Percentiles rank a stretch among this genome's conserved stretches.
Conservation (phyloP, 2,113 vertebrate genomes). For the Riparia riparia region DNA sequence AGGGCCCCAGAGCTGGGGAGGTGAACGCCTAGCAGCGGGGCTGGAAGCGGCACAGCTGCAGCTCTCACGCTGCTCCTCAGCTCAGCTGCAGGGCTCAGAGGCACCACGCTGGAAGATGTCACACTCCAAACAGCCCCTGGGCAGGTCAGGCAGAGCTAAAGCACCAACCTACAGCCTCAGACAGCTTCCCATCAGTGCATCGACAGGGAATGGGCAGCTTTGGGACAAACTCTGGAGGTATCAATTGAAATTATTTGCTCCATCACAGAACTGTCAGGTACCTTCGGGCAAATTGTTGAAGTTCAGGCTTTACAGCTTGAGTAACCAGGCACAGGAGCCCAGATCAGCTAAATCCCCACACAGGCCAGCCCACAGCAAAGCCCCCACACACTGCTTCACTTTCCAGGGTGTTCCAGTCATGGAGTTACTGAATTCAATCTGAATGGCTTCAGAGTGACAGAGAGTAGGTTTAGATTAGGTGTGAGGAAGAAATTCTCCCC, state of each 20-base stretch:
- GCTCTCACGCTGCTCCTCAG: neutral
- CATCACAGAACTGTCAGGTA: neutral
- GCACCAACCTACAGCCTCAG: neutral
- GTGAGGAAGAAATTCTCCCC: neutral
- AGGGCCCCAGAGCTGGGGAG: neutral
- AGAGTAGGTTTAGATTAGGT: neutral
- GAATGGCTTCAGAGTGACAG: neutral
- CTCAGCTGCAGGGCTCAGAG: neutral
- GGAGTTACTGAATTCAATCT: neutral
- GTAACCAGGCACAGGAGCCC: neutral
- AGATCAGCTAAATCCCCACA: neutral
- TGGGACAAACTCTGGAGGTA: neutral
- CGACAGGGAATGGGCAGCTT: rapidly evolving
- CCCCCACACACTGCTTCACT: neutral
- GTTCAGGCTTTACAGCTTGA: neutral
- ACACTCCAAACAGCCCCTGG: neutral
- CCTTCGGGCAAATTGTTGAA: neutral
- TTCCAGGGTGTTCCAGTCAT: neutral
- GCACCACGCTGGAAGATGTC: neutral
- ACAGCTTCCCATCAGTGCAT: neutral
- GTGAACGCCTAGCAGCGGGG: rapidly evolving
- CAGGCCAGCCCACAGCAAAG: neutral
- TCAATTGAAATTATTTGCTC: neutral
- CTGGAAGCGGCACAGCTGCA: neutral
- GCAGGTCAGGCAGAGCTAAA: neutral